Base-by-base conservation (phyloP, 1,140 invertebrate species). In the Pseudomyrmex pallidus region DNA sequence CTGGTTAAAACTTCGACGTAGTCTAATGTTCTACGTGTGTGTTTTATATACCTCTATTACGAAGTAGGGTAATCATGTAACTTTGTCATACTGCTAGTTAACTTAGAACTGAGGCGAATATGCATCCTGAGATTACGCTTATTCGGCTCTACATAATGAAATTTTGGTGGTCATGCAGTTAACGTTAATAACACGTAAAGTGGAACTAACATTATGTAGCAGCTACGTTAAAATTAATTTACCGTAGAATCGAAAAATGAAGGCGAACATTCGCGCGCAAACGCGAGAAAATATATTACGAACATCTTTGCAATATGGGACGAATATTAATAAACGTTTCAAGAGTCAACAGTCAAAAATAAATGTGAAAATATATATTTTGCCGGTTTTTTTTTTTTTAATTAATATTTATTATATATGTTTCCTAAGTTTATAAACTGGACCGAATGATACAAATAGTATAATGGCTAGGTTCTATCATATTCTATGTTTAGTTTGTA, bases 41-140 rank as follows among this genome's bases (percentile, higher is more conserved):
- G 68, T 78, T 78, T 68, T 57, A 44, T n/a, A 35, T 35, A 35
- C 35, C 35, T 35, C 35, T 35, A 20, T 70, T 78, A 59, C 44
- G 15, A 70, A 68, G 20, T 68, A 22, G 52, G 64, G 57, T 78
- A 68, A 78, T 78, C 76, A 70, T 48, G 56, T 70, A 78, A 78
- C 64, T 78, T 78, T 68, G 76, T 78, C 76, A 78, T 57, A 57
- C 64, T 17, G 20, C 20, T 57, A 57, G 64, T 78, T 78, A 70
- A 78, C 76, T 78, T 78, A 46, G 63, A 78, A 78, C 52, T 48
- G 44, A 57, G 20, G 76, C 22, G 64, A 70, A 44, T 48, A 48
- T 70, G 35, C 57, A 57, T 46, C 44, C 57, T 35, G 76, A 25
- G 44, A 68, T 46, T 68, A 20, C 17, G 35, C 17, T 56, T 67